Evolutionary conservation across 2,113 vertebrate genomes (phyloP), one percentile per base, ranked within the genome.

Genomic region (Phyllostomus discolor): DNA sequence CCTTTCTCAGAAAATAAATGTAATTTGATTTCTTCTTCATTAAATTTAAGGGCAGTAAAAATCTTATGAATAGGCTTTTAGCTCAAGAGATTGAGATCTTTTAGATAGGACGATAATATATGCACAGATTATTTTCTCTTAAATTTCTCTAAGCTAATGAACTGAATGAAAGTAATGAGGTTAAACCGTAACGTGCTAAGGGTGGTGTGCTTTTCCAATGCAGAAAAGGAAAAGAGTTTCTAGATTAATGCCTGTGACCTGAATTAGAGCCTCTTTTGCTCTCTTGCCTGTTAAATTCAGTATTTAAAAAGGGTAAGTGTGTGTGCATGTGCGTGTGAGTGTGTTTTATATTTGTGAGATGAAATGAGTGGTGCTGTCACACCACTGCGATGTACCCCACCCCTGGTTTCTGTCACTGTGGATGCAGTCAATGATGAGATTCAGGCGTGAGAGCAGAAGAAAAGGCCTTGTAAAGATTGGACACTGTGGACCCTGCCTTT

Each of bases 131-230:
- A 92, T 82, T 95, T 97, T 87, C 73, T 92, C n/a, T 84, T 95
- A 90, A 93, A 91, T 95, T 94, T 96, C 72, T 95, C 72, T 69
- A 86, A 59, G 57, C 75, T 94, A 95, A 95, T 97, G 91, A 96
- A 97, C 80, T 85, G 7, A 52, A 16, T 70, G 24, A 93, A 95
- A 87, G 46, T 92, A 96, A 97, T 94, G 89, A 90, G 95, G 59
- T 82, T 79, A 73, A 95, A 76, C n/a, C 41, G 94, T 19, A 79
- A 70, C 43, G 84, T 94, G 12, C 66, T 76, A 93, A 92, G 48
- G 80, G 14, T 72, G 46, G 16, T 48, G 5, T 26, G 89, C 7
- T 86, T 48, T 52, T 96, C 41, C 26, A 70, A 69, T 0, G 12
- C 7, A 38, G 59, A 67, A 84, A 85, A 78, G 8, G 33, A 79